A percentile compares a stretch with the other conserved stretches of the same genome.
Evolutionary conservation across 2,888 invertebrate genomes (phyloP).

Genomic region (Marronus borbonicus): DNA sequence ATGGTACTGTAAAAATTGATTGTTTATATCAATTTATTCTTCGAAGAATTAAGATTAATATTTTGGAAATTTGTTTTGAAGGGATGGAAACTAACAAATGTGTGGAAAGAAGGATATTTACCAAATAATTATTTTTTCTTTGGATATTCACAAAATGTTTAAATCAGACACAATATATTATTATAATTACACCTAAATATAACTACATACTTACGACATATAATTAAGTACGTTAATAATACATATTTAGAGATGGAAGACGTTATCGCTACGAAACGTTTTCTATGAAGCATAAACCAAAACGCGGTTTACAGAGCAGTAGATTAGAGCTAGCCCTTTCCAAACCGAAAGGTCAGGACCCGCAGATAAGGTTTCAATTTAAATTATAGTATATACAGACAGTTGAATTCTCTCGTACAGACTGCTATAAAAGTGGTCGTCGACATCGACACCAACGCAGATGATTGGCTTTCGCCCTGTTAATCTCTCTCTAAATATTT

Average conservation of each 20-base stretch:
- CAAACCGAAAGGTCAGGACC: slow-evolving; percentile 62
- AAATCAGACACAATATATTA: too few relatives aligned
- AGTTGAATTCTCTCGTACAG: slow-evolving; percentile 54
- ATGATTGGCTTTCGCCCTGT: not conserved
- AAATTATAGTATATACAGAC: slow-evolving; percentile 61
- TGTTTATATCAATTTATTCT: too few relatives aligned
- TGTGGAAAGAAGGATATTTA: too few relatives aligned
- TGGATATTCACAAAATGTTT: too few relatives aligned
- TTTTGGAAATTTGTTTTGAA: too few relatives aligned
- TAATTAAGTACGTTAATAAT: not conserved
- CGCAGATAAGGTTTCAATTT: slow-evolving; percentile 66
- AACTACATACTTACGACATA: too few relatives aligned
- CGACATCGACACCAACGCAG: not conserved
- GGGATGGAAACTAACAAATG: too few relatives aligned
- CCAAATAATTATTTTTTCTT: too few relatives aligned
- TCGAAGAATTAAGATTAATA: too few relatives aligned
- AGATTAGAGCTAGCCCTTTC: slow-evolving; percentile 60
- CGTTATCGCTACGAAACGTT: slow-evolving; percentile 26
- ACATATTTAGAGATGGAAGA: not conserved
- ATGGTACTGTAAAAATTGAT: too few relatives aligned
- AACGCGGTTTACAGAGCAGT: slow-evolving; percentile 49
- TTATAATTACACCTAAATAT: too few relatives aligned
- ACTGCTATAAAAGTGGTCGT: slow-evolving; percentile 50
- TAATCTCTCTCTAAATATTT: slow-evolving; percentile 34
- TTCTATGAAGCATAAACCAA: slow-evolving; percentile 26